Evolutionary conservation across 1,140 invertebrate genomes (phyloP).

Genomic region (Bathynomus jamesi): DNA sequence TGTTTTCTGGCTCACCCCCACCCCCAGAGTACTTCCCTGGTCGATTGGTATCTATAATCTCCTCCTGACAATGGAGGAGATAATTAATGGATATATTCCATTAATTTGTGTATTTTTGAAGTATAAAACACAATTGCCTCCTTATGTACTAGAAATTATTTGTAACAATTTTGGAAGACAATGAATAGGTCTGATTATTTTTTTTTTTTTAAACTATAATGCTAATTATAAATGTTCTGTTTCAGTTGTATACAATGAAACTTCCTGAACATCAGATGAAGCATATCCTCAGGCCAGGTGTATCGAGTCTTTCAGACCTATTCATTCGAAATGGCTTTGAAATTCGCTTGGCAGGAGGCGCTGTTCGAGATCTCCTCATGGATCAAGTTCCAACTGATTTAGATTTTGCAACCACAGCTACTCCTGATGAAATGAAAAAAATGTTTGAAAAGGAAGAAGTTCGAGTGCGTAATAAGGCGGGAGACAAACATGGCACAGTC

Average conservation of each 20-base stretch:
- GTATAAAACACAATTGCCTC: too few relatives aligned
- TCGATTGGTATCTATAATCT: too few relatives aligned
- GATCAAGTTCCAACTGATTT: conserved; percentile 76
- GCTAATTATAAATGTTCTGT: background rate
- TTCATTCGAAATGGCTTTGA: conserved; percentile 23
- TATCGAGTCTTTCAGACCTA: conserved; percentile 11
- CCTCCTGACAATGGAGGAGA: too few relatives aligned
- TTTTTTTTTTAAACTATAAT: too few relatives aligned
- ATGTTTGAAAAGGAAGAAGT: conserved; percentile 81
- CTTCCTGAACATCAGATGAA: conserved; percentile 17
- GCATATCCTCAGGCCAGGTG: conserved; percentile 10
- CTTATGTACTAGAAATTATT: too few relatives aligned
- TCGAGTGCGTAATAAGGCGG: conserved; percentile 85
- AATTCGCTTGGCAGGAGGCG: conserved; percentile 35
- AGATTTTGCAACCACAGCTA: conserved; percentile 96
- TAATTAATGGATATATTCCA: too few relatives aligned
- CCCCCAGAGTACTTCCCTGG: too few relatives aligned
- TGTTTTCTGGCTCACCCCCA: too few relatives aligned
- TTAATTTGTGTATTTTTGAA: too few relatives aligned
- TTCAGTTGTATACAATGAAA: conserved; percentile 24
- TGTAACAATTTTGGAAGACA: too few relatives aligned
- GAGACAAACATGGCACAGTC: conserved; percentile 96
- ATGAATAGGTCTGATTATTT: too few relatives aligned
- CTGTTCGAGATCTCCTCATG: conserved; percentile 74
- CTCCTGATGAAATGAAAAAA: conserved; percentile 89